A percentile compares a stretch with the other conserved stretches of the same genome.
phyloP scores from a whole-genome alignment of 2,888 invertebrate genomes.

The Steinernema scapterisci region DNA sequence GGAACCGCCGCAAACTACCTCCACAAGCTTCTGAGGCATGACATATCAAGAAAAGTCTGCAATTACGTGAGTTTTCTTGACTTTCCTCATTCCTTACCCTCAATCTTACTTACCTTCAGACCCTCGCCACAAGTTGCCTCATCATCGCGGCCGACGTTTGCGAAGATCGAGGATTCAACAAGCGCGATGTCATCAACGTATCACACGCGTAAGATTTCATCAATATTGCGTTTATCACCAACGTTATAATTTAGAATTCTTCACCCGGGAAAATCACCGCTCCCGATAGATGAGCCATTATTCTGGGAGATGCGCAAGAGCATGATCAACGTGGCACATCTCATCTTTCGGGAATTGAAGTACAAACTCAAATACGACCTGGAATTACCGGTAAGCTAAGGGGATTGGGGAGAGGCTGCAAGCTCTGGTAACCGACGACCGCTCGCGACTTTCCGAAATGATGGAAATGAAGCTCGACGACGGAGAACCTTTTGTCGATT shows the following conservation, averaged over 20 bases:
- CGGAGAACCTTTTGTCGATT: no score
- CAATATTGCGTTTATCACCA: not conserved
- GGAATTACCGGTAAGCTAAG: not conserved
- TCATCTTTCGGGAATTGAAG: slow-evolving; percentile 24
- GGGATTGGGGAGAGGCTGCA: no score
- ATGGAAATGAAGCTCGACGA: not conserved
- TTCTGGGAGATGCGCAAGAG: slow-evolving; percentile 24
- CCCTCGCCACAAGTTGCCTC: slow-evolving; percentile 12
- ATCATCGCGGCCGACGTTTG: slow-evolving; percentile 16
- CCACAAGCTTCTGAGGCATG: not conserved
- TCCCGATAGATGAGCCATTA: not conserved
- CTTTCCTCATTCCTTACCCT: not conserved
- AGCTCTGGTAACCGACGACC: no score
- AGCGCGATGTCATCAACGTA: slow-evolving; percentile 23
- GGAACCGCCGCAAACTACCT: slow-evolving; percentile 9
- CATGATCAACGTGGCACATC: not conserved
- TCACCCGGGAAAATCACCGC: not conserved
- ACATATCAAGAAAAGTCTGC: not conserved
- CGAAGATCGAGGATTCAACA: slow-evolving; percentile 16
- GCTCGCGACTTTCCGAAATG: not conserved
- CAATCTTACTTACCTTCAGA: not conserved
- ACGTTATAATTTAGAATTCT: not conserved
- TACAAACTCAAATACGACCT: slow-evolving; percentile 20
- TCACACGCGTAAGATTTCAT: slow-evolving; percentile 4
- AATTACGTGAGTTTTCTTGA: not conserved